Percentiles rank a stretch among this genome's conserved stretches.
Evolutionary conservation across 2,888 invertebrate species (phyloP).

Genomic region (Uropetala carovei): DNA sequence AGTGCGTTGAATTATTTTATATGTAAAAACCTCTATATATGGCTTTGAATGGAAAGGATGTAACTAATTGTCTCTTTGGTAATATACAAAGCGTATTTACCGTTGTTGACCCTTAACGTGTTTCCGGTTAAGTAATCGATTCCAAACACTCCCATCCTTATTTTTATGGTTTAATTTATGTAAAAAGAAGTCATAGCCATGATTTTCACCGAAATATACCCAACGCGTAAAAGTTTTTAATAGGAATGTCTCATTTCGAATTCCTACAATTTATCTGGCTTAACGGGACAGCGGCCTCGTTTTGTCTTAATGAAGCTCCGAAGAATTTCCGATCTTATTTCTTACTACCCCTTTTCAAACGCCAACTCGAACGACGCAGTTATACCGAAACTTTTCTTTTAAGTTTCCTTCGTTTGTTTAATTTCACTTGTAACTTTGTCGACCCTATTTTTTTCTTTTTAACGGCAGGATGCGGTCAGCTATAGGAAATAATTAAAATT

Average conservation of each 20-base stretch:
- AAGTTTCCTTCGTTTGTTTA: too few species aligned
- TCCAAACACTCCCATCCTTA: too few species aligned
- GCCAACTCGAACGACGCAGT: not conserved
- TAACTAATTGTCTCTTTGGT: too few species aligned
- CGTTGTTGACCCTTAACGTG: too few species aligned
- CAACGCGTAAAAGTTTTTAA: not conserved
- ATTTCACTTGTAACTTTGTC: not conserved
- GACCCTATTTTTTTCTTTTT: not conserved
- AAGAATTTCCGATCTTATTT: conserved; percentile 11
- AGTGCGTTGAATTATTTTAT: too few species aligned
- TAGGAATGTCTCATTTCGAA: not conserved
- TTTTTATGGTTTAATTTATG: too few species aligned
- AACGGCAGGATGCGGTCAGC: not conserved
- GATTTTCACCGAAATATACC: too few species aligned
- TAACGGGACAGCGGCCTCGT: conserved; percentile 19
- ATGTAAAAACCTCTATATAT: too few species aligned
- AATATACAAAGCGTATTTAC: too few species aligned
- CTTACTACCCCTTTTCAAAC: not conserved
- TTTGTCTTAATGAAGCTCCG: not conserved
- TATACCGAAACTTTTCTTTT: not conserved
- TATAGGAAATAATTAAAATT: not conserved
- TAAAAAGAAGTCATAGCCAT: too few species aligned
- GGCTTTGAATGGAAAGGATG: too few species aligned
- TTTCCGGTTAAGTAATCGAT: too few species aligned
- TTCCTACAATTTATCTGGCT: not conserved